A percentile compares a stretch with the other conserved stretches of the same genome.
phyloP scores from a whole-genome alignment of 1,140 invertebrate species.

The Trachymyrmex cornetzi region DNA sequence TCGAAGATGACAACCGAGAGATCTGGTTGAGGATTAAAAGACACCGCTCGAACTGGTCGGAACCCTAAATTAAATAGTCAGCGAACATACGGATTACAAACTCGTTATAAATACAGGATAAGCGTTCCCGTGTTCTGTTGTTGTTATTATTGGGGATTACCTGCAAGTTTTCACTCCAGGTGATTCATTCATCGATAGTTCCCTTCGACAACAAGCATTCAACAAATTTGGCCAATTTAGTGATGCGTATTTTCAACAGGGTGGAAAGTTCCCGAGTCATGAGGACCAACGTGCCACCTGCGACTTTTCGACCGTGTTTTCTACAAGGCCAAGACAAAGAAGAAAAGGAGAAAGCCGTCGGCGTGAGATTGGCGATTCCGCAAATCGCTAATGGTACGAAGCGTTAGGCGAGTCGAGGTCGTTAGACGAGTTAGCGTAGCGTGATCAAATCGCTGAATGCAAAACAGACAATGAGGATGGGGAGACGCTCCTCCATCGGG shows the following conservation, averaged over 20 bases:
- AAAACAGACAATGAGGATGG: slow-evolving; percentile 77
- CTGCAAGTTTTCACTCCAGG: slow-evolving; percentile 48
- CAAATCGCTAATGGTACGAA: slow-evolving; percentile 80
- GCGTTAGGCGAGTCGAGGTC: slow-evolving; percentile 71
- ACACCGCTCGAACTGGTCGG: not conserved
- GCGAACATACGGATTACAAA: slow-evolving; percentile 35
- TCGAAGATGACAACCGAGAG: not conserved
- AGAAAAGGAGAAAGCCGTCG: slow-evolving; percentile 15
- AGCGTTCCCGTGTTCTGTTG: slow-evolving; percentile 24
- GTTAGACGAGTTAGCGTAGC: slow-evolving; percentile 81
- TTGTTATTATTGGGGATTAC: slow-evolving; percentile 43
- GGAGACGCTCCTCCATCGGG: slow-evolving; percentile 53
- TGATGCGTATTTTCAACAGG: slow-evolving; percentile 12
- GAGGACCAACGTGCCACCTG: slow-evolving; percentile 56
- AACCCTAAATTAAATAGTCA: slow-evolving; percentile 57
- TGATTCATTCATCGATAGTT: slow-evolving; percentile 45
- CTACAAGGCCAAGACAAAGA: slow-evolving; percentile 5
- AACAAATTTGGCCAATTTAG: slow-evolving; percentile 61
- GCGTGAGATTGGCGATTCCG: slow-evolving; percentile 70
- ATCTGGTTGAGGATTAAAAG: not conserved
- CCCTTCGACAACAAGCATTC: slow-evolving; percentile 37
- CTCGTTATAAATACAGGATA: slow-evolving; percentile 48
- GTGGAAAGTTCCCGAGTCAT: slow-evolving; percentile 54
- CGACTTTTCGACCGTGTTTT: slow-evolving; percentile 22
- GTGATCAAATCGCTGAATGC: slow-evolving; percentile 82